Conservation (phyloP, 2,888 invertebrate species). For the Pimpla rufipes region DNA sequence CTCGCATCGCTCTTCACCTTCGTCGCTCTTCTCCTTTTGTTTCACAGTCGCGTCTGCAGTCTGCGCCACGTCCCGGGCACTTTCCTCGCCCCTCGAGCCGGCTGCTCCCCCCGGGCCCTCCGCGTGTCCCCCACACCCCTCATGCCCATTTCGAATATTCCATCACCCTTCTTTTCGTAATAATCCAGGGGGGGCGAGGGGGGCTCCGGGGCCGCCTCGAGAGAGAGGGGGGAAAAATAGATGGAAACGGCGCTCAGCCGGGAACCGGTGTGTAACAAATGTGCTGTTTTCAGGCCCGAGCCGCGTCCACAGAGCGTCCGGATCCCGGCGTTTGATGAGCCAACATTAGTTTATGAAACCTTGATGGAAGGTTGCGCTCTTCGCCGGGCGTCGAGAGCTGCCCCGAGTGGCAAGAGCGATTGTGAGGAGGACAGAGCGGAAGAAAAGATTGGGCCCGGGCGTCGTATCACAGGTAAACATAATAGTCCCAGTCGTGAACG, state of each 20-base stretch:
- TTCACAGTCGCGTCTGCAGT: constrained; percentile 69
- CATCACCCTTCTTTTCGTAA: constrained; percentile 75
- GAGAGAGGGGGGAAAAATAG: too few species aligned
- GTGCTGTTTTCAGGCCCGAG: constrained; percentile 80
- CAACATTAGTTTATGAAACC: constrained; percentile 78
- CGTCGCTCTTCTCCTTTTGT: constrained; percentile 76
- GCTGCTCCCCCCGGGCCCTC: constrained; percentile 47
- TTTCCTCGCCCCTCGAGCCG: constrained; percentile 14
- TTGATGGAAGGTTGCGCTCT: constrained; percentile 79
- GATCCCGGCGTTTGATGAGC: constrained; percentile 77
- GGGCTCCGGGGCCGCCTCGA: too few species aligned
- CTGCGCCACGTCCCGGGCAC: constrained; percentile 45
- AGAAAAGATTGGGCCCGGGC: constrained; percentile 36
- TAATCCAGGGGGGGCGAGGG: constrained; percentile 75
- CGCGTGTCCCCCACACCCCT: constrained; percentile 58
- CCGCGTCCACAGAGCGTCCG: constrained; percentile 46
- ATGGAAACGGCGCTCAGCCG: constrained; percentile 35
- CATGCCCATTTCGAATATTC: constrained; percentile 65
- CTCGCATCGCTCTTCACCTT: constrained; percentile 82
- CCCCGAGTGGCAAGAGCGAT: constrained; percentile 55
- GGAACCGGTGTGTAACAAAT: constrained; percentile 79
- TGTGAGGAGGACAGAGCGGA: constrained; percentile 46
- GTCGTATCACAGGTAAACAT: constrained; percentile 34
- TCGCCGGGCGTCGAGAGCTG: constrained; percentile 70
- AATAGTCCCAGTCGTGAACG: constrained; percentile 36